Evolutionary conservation across 2,888 invertebrate species (phyloP), one percentile per base, ranked within the genome.

Genomic region (Pheosia gnoma): DNA sequence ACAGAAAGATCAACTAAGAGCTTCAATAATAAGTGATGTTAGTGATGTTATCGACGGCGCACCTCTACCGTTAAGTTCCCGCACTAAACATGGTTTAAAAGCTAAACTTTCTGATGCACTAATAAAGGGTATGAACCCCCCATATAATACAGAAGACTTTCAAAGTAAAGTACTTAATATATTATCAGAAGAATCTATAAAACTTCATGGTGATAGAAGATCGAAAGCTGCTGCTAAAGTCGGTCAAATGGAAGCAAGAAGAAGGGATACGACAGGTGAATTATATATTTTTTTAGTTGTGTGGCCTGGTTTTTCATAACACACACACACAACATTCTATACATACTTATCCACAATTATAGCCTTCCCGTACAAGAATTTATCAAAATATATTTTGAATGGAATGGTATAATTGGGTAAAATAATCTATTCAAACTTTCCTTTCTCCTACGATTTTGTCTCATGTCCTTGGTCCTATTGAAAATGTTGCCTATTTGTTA

Each of bases 141-240:
- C 39, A 3, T 55, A 55, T 10, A 39, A 8, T 55, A 59, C 69
- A 65, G 47, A 68, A 47, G 65, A 54, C 36, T 67, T 67, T 54
- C 57, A 70, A 49, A 65, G 54, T 56, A 69, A 66, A 13, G 68
- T 77, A 36, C 60, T 68, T 11, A 67, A 77, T 39, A 77, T 71
- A 10, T 11, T 53, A 36, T 37, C 37, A 25, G 25, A 53, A 25
- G 53, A 53, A 53, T 10, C 51, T 51, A 51, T 51, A 7, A 51
- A 51, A 25, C 51, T 51, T 8, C 53, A 53, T 37, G 10, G 53
- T 11, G 53, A 53, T 3, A 36, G 11, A 37, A 53, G 25, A 25
- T 3, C 13, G 25, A 51, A 25, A 25, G 7, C 51, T 9, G 3
- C 51, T 11, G n/a, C 0, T 4, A n/a, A 47, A 47, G n/a, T 47